These are phyloP conservation scores for Euplexia lucipara DNA, from an alignment of 2,888 invertebrate species.

Conservation along the genomic window DNA sequence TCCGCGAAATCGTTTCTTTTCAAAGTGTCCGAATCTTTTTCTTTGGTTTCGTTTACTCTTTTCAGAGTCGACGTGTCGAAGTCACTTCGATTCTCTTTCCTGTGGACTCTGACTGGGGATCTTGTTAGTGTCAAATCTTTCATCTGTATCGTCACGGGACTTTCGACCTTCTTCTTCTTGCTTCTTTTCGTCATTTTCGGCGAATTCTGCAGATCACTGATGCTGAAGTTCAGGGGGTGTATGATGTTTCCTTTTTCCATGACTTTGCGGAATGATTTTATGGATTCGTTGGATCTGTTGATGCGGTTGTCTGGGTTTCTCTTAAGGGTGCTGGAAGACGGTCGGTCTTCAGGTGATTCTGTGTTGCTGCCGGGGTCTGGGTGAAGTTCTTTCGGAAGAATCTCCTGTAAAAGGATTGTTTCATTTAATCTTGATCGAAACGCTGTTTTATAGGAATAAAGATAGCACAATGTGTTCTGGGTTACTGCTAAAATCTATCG, in stretches of 20 bases:
- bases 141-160: constrained; percentile 82
- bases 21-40: constrained; percentile 89
- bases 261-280: constrained; percentile 80
- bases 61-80: constrained; percentile 87
- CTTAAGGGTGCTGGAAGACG: constrained; percentile 84
- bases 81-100: constrained; percentile 76
- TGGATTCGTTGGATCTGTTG: constrained; percentile 82
- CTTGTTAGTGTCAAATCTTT: constrained; percentile 82
- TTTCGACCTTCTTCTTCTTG: constrained; percentile 80
- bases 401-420: constrained; percentile 80
- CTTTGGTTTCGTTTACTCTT: constrained; percentile 92
- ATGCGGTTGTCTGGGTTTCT: constrained; percentile 77
- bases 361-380: constrained; percentile 93
- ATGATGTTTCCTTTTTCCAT: constrained; percentile 85
- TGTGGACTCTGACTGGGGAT: constrained; percentile 84
- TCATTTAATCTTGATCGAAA: not conserved
- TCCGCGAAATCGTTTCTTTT: constrained; percentile 92
- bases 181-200: constrained; percentile 80
- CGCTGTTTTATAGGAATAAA: not conserved
- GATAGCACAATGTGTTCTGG: no score
- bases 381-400: constrained; percentile 85
- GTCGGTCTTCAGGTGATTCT: constrained; percentile 92
- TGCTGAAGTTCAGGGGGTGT: constrained; percentile 88
- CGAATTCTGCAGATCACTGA: constrained; percentile 85
- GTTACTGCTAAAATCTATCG: not conserved